Base-by-base conservation (phyloP, 2,888 invertebrate genomes). In the Drosophila aldrichi region DNA sequence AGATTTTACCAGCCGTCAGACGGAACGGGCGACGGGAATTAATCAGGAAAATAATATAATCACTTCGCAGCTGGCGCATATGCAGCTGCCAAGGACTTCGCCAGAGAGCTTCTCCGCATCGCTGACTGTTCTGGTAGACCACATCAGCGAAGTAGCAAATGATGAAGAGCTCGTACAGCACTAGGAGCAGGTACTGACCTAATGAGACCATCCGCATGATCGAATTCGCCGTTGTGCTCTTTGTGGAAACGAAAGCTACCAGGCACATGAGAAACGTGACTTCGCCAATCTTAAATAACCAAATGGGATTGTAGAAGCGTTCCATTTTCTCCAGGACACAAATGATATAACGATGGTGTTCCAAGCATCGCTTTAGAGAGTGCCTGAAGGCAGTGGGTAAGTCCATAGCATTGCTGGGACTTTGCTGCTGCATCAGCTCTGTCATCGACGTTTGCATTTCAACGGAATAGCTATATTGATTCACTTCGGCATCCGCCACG, bases 251-350 rank as follows among this genome's bases (percentile, higher is more conserved):
- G 66, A 92, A 93, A 8, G 91, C 88, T 38, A 92, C 82, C 43
- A 92, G 80, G 55, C 93, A 93, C 65, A 91, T 81, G 4, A 92
- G 80, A 16, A 91, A 81, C 0, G 90, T 91, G 0, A 91, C 88
- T 58, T 92, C 88, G 1, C 89, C 78, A 14, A 90, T 87, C 78
- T 93, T 93, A 0, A 91, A 73, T 29, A 93, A 77, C 79, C 92
- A 90, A 61, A 92, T 88, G 1, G 90, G 88, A 70, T 84, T 88
- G 54, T 90, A 92, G 64, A 93, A 92, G 0, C 68, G 56, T 62
- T 93, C 92, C 71, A 93, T 84, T 68, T 80, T 74, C 7, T 78
- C 49, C n/a, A 92, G 80, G 9, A 87, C 81, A 5, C 76, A 51
- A 32, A 91, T 48, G 25, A 93, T 90, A 51, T 81, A 89, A 5